These are phyloP conservation scores for Lonchura striata DNA, from an alignment of 2,113 vertebrate species.

Conservation along the genomic window DNA sequence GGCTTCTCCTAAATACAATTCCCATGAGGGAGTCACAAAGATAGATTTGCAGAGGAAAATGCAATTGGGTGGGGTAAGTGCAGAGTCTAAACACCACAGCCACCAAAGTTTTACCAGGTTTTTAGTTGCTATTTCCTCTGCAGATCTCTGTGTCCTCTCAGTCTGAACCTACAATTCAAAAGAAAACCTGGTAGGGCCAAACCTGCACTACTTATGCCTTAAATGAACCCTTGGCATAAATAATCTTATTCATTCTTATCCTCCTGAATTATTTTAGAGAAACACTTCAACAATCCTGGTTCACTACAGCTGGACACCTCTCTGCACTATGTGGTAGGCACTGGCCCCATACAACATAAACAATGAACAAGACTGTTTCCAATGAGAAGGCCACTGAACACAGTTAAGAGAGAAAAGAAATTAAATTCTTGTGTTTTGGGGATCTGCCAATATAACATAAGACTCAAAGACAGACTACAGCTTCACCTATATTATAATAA, in stretches of 20 bases:
- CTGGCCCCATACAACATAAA: neutral
- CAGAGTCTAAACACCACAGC: neutral
- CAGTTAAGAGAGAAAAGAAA: neutral
- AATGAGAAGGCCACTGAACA: neutral
- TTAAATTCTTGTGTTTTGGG: neutral
- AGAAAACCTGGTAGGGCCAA: neutral
- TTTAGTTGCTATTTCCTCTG: neutral
- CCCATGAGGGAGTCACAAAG: neutral
- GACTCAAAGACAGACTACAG: neutral
- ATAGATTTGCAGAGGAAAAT: slow-evolving; percentile 9
- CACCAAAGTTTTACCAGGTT: neutral
- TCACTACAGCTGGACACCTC: neutral
- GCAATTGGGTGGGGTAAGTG: neutral
- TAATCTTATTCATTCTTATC: neutral
- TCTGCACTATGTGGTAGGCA: neutral
- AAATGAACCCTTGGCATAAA: neutral
- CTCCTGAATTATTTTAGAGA: neutral
- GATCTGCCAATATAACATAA: neutral
- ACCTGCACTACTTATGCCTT: neutral
- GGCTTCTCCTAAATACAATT: neutral
- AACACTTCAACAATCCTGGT: neutral
- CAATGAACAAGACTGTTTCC: neutral
- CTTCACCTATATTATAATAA: neutral
- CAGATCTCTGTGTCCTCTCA: neutral
- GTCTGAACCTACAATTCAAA: neutral